Base-by-base conservation (phyloP, 2,888 invertebrate genomes). In the Drosophila greeni region DNA sequence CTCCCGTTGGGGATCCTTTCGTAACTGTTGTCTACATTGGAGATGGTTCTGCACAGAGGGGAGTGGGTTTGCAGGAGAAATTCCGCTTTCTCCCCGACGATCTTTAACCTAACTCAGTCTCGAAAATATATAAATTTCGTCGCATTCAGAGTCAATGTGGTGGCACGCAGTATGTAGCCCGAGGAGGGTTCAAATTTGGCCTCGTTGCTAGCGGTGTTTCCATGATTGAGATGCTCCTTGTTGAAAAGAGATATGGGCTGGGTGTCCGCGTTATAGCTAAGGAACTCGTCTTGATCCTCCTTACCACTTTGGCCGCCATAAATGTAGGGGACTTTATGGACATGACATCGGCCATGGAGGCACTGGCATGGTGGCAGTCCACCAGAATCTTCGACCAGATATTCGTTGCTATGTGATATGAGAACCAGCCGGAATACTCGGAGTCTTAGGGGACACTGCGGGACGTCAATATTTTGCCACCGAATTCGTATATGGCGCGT, bases 251-350 rank as follows among this genome's bases (percentile, higher is more conserved):
- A 91, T 20, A 93, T 88, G 66, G 90, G 89, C 71, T 93, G 92
- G 1, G 91, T 91, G 77, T 92, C 94, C 58, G 95, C 94, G 87
- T 95, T 93, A 89, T 94, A 96, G 56, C 94, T 93, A 87, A 96
- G 92, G 87, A 96, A 93, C 87, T 96, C 96, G 85, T 94, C 94
- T 48, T 96, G 91, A 87, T 95, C 95, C 87, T 95, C 95, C 87
- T 95, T 95, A 76, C 94, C 93, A 74, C 96, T 92, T 85, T 96
- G 96, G 1, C 97, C 97, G 53, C 95, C 95, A 90, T 96, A 95
- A 73, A 97, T 94, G 88, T 94, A 97, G 58, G 91, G 12, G 96
- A 94, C 86, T 92, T 92, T 39, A 93, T 92, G 40, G 90, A 88
- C 66, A 86, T 67, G 6, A 89, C 86, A 56, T 88, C 88, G 0